phyloP scores from a whole-genome alignment of 2,113 vertebrate species.

The Pterocles burchelli region DNA sequence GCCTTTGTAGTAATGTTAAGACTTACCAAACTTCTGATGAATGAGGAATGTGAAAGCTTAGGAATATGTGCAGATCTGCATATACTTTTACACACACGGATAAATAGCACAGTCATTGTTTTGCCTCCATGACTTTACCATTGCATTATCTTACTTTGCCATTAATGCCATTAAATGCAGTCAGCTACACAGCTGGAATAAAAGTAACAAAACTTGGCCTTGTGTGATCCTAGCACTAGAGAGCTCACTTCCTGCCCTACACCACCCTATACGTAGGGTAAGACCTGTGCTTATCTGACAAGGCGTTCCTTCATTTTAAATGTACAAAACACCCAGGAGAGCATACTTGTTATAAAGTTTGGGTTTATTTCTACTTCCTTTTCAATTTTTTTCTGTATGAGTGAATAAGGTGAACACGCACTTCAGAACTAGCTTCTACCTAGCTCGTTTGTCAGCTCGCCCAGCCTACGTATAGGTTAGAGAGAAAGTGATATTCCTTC shows the following conservation, averaged over 20 bases:
- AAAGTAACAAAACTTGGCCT: not conserved
- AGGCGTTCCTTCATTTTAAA: not conserved
- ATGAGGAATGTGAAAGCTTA: conserved; percentile 37
- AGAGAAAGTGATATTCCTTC: not conserved
- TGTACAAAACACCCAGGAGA: not conserved
- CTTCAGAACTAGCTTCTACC: not conserved
- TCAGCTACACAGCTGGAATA: not conserved
- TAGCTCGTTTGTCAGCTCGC: not conserved
- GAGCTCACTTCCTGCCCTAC: not conserved
- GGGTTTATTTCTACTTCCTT: not conserved
- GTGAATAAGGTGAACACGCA: not conserved
- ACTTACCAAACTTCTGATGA: conserved; percentile 10
- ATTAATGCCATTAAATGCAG: not conserved
- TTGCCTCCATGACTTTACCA: not conserved
- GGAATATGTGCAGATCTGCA: not conserved
- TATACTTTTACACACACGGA: not conserved
- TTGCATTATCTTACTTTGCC: not conserved
- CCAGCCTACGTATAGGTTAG: not conserved
- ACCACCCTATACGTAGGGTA: not conserved
- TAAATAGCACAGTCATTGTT: not conserved
- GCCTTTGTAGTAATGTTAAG: not conserved
- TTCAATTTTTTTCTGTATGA: not conserved
- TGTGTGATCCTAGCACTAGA: not conserved
- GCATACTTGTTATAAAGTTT: accelerated
- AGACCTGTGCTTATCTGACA: not conserved